These are phyloP conservation scores for Anhinga rufa DNA, from an alignment of 2,113 vertebrate genomes.

Conservation along the genomic window DNA sequence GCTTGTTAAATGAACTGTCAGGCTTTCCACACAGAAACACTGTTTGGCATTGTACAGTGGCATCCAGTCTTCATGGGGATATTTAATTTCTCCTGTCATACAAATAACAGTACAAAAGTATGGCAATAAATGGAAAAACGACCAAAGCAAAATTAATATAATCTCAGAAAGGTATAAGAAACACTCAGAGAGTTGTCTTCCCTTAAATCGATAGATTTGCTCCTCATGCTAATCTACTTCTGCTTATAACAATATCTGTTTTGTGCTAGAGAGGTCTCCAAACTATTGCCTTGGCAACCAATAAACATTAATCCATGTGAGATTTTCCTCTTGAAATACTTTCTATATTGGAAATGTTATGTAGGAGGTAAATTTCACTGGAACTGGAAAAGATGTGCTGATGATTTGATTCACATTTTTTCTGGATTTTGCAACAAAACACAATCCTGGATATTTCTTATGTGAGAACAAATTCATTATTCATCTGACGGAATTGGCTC, in stretches of 20 bases:
- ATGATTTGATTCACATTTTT: conserved; percentile 27
- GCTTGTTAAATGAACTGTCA: background rate
- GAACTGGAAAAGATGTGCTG: conserved; percentile 35
- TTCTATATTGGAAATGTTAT: conserved; percentile 62
- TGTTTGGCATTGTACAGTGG: background rate
- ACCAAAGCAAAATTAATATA: background rate
- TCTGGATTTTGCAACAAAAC: conserved; percentile 26
- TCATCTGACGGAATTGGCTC: background rate
- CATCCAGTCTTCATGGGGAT: background rate
- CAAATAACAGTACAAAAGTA: background rate
- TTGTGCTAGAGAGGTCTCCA: conserved; percentile 44
- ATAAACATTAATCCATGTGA: conserved; percentile 63
- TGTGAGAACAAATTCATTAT: background rate
- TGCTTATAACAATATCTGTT: conserved; percentile 40
- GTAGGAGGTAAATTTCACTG: conserved; percentile 60
- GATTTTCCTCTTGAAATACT: conserved; percentile 59
- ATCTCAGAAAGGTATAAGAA: background rate
- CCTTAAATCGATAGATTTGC: background rate
- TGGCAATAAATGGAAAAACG: background rate
- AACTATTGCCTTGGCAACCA: conserved; percentile 63
- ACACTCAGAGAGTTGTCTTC: background rate
- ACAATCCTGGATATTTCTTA: background rate
- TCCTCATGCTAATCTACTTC: conserved; percentile 9
- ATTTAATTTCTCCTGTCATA: background rate
- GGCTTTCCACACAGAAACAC: background rate